Percentiles rank a stretch among this genome's conserved stretches.
These are phyloP conservation scores for Sebastes oblongus DNA, from an alignment of 2,797 vertebrate species.

Conservation along the genomic window DNA sequence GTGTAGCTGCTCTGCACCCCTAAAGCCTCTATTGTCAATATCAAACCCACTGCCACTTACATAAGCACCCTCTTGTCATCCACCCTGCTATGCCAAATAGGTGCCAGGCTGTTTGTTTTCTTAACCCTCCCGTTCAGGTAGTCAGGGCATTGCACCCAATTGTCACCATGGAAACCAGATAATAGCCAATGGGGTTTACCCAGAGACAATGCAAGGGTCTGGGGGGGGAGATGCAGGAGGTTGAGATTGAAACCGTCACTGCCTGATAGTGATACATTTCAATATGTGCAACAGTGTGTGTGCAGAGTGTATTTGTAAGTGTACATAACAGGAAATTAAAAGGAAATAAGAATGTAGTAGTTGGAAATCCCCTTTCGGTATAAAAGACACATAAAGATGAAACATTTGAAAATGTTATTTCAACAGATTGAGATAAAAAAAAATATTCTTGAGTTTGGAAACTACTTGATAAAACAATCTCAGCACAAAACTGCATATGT, in stretches of 20 bases:
- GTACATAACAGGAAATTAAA: not conserved
- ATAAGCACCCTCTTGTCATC: conserved; percentile 51
- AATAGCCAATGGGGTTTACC: conserved; percentile 13
- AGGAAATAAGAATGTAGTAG: not conserved
- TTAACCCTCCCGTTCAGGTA: conserved; percentile 24
- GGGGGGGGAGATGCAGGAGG: not conserved
- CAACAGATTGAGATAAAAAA: not conserved
- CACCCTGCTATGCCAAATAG: conserved; percentile 18
- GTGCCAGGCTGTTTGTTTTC: conserved; percentile 27
- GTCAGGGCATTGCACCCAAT: conserved; percentile 18
- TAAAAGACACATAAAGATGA: not conserved
- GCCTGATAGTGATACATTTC: not conserved
- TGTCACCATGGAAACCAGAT: conserved; percentile 53
- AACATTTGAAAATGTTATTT: not conserved
- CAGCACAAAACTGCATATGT: not conserved
- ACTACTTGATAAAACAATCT: not conserved
- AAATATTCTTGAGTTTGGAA: not conserved
- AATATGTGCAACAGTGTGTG: not conserved
- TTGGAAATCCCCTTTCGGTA: not conserved
- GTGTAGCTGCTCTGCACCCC: not conserved
- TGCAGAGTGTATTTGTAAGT: not conserved
- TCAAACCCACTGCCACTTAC: conserved; percentile 56
- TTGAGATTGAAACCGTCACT: not conserved
- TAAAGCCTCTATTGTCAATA: conserved; percentile 50
- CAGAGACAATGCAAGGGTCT: not conserved